These are phyloP conservation scores for Eriosoma lanigerum DNA, from an alignment of 1,140 invertebrate species.

Conservation along the genomic window DNA sequence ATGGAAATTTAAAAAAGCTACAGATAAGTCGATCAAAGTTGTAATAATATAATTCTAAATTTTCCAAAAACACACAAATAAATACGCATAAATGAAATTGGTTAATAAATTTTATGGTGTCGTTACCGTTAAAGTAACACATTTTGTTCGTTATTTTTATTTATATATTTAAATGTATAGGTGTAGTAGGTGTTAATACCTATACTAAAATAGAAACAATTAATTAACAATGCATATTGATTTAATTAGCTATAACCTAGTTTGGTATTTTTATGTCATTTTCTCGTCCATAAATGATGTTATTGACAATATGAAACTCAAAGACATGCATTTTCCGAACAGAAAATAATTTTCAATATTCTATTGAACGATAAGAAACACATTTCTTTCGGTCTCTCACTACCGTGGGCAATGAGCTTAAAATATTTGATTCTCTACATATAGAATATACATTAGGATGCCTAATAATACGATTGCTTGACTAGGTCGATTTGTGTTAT, in stretches of 20 bases:
- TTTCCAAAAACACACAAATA: neutral
- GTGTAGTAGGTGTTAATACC: neutral
- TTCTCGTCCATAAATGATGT: neutral
- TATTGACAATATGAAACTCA: no score
- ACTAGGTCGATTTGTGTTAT: slow-evolving; percentile 43
- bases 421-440: neutral
- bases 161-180: neutral
- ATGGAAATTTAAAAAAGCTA: neutral
- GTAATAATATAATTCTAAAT: neutral
- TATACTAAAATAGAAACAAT: neutral
- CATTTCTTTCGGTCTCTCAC: no score
- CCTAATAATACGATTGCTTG: slow-evolving; percentile 42
- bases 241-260: neutral
- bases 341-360: no score
- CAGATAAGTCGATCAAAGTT: neutral
- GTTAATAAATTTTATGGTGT: no score
- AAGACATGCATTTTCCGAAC: no score
- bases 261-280: neutral
- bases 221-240: neutral
- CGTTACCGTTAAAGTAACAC: no score
- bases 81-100: no score
- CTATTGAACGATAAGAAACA: no score
- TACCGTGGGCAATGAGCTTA: no score
- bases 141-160: neutral
- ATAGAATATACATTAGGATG: no score